These are phyloP conservation scores for Sapajus apella DNA, from an alignment of 2,113 vertebrate species.

Conservation along the genomic window DNA sequence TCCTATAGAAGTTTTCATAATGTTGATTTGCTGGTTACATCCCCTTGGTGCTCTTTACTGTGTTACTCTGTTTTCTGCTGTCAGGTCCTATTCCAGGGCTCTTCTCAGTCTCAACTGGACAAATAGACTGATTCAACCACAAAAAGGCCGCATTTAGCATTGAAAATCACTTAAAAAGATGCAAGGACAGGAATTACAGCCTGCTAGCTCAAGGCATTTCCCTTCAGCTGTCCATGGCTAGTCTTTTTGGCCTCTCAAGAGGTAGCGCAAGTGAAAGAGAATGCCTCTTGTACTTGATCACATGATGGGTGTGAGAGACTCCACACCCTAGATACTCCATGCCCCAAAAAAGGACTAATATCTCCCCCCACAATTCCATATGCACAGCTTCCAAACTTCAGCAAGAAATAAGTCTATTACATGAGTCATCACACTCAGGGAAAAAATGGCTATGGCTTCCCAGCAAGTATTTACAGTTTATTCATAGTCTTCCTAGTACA, in stretches of 20 bases:
- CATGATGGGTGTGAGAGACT: not conserved
- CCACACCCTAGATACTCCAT: not conserved
- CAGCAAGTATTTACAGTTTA: not conserved
- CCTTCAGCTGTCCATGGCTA: not conserved
- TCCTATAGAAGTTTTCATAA: not conserved
- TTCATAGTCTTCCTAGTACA: not conserved
- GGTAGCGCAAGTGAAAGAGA: not conserved
- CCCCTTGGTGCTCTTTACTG: not conserved
- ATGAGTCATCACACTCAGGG: not conserved
- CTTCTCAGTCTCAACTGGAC: not conserved
- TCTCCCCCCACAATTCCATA: not conserved
- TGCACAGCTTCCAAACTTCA: not conserved
- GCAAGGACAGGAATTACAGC: not conserved
- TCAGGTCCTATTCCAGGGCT: not conserved
- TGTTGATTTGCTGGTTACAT: not conserved
- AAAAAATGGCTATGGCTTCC: not conserved
- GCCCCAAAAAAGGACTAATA: not conserved
- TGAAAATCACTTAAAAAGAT: not conserved
- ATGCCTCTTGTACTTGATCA: not conserved
- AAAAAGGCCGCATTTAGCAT: not conserved
- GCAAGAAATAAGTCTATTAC: not conserved
- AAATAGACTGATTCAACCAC: not conserved
- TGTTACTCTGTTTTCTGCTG: not conserved
- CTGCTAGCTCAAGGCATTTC: not conserved
- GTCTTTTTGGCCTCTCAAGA: not conserved